Base-by-base conservation (phyloP, 2,113 vertebrate species). In the Labeo rohita region DNA sequence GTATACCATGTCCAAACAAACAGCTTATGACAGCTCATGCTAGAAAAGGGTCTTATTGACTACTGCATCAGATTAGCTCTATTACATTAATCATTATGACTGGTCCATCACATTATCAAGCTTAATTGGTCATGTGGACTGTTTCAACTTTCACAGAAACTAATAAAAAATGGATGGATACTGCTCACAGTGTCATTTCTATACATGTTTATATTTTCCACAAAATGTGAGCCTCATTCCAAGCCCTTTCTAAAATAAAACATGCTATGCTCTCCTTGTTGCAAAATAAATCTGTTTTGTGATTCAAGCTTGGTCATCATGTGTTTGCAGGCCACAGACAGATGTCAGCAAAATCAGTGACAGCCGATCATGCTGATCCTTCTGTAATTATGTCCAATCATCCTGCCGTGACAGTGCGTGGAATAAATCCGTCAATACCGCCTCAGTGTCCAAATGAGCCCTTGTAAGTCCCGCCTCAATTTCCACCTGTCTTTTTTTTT, bases 261-360 rank as follows among this genome's bases (percentile, higher is more conserved):
- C 4, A 45, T 84, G 47, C 75, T 47, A 65, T 54, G 36, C 50
- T 75, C 80, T 56, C 47, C 11, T 61, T 79, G 12, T 93, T 85
- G 89, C 80, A 91, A 93, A 93, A 88, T 93, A 93, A 93, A 95
- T 94, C 94, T 90, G 91, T 92, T 93, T 93, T 93, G 93, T 91
- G 89, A 90, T 94, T 90, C 28, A 93, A 50, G 91, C 92, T 94
- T 95, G 93, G 95, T 92, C 96, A 94, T 96, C 96, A 96, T 94
- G 95, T 90, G 94, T 89, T 95, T 94, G 96, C 95, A 95, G 95
- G 95, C 95, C 96, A 95, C 93, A 94, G 96, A 97, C 97, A 98
- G 97, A 97, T 98, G 96, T 96, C 96, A 95, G 94, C 84, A 90
- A 96, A 97, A 96, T 96, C 96, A 96, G 94, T 89, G 95, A 97